Conservation (phyloP, 2,797 vertebrate species). For the Hyperoplus lanceolatus region DNA sequence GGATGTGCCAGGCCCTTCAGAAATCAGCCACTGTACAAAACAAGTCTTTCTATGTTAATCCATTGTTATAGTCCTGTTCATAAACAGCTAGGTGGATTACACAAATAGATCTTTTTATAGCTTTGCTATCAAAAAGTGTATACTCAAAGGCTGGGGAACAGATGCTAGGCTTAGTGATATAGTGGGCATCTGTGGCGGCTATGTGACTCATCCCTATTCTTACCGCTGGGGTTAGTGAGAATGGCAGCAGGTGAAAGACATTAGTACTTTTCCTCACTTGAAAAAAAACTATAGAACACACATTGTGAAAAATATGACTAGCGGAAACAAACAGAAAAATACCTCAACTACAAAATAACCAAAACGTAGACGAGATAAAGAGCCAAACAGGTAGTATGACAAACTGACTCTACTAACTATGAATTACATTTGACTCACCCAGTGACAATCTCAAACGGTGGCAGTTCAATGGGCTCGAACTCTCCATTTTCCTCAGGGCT, state of each 20-base stretch:
- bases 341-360: background rate
- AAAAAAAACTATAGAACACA: constrained; percentile 28
- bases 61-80: constrained; percentile 7
- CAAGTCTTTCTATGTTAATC: constrained; percentile 30
- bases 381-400: constrained; percentile 1
- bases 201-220: constrained; percentile 77
- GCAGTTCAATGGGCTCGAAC: constrained; percentile 91
- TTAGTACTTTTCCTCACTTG: constrained; percentile 29
- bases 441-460: constrained; percentile 94
- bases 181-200: constrained; percentile 24
- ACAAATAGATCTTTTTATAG: constrained; percentile 42
- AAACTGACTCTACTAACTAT: background rate
- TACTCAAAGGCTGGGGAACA: constrained; percentile 43
- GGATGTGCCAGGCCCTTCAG: constrained; percentile 9
- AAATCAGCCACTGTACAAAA: background rate
- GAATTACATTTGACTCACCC: constrained; percentile 87
- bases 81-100: constrained; percentile 33
- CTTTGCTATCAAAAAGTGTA: constrained; percentile 45
- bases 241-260: constrained; percentile 59
- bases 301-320: background rate
- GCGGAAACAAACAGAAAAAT: background rate
- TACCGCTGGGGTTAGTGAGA: constrained; percentile 54
- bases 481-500: constrained; percentile 82
- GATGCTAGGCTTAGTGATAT: constrained; percentile 49
- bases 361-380: constrained; percentile 6